A percentile compares a stretch with the other conserved stretches of the same genome.
Evolutionary conservation across 2,113 vertebrate species (phyloP).

Genomic region (Lanius ludovicianus): DNA sequence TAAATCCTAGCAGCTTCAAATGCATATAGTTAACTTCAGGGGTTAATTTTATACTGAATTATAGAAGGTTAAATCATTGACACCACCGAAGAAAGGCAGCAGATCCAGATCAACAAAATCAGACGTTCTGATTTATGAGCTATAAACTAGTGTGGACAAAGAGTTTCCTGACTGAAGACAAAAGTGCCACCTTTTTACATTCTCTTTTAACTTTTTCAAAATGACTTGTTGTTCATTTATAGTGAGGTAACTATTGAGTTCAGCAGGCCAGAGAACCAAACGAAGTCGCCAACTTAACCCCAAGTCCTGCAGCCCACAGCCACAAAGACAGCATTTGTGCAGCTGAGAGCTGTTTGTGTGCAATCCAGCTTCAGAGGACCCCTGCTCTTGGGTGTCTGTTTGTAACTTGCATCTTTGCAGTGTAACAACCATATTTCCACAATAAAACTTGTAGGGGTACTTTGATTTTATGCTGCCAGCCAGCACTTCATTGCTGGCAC

Average conservation of each 20-base stretch:
- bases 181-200: not conserved
- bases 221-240: conserved; percentile 5
- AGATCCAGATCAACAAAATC: not conserved
- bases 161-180: not conserved
- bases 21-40: not conserved
- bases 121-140: not conserved
- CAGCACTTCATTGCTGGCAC: conserved; percentile 24
- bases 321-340: not conserved
- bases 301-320: not conserved
- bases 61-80: not conserved
- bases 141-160: not conserved
- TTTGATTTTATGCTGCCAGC: conserved; percentile 48
- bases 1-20: not conserved
- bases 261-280: not conserved
- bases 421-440: not conserved
- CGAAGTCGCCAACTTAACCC: not conserved
- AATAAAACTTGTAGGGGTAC: conserved; percentile 51
- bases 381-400: not conserved
- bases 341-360: not conserved
- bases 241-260: not conserved
- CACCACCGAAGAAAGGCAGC: not conserved
- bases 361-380: not conserved
- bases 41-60: not conserved
- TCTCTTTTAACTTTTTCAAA: not conserved
- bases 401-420: not conserved